These are phyloP conservation scores for Podabrus alpinus DNA, from an alignment of 2,888 invertebrate genomes.

Conservation along the genomic window DNA sequence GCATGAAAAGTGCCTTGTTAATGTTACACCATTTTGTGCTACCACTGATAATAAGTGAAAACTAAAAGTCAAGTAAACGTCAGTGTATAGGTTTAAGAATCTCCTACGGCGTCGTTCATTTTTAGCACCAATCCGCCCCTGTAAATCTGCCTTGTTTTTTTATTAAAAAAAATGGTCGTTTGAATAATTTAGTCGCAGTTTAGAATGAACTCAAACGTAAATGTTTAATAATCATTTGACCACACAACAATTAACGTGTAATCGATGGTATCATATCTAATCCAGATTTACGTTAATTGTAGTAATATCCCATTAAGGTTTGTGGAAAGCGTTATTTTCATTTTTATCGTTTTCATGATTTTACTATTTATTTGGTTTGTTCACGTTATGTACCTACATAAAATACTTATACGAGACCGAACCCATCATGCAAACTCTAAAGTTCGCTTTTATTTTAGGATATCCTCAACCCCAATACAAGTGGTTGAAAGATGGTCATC, in stretches of 20 bases:
- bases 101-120: no score
- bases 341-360: not conserved
- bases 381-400: not conserved
- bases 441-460: slow-evolving; percentile 62
- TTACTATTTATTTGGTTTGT: not conserved
- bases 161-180: not conserved
- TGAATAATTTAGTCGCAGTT: not conserved
- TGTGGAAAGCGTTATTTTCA: not conserved
- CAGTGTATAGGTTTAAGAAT: no score
- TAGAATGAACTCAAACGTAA: not conserved
- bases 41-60: no score
- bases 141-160: not conserved
- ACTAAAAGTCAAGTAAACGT: no score
- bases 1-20: no score
- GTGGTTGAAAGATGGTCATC: slow-evolving; percentile 86
- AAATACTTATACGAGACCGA: no score
- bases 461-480: slow-evolving; percentile 90
- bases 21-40: no score
- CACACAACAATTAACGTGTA: not conserved
- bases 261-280: not conserved
- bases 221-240: not conserved
- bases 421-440: not conserved
- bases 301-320: not conserved
- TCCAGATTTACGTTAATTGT: not conserved
- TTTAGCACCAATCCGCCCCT: no score